Percentiles rank a stretch among this genome's conserved stretches.
Conservation (phyloP, 2,888 invertebrate genomes). For the Drosophila basisetae region DNA sequence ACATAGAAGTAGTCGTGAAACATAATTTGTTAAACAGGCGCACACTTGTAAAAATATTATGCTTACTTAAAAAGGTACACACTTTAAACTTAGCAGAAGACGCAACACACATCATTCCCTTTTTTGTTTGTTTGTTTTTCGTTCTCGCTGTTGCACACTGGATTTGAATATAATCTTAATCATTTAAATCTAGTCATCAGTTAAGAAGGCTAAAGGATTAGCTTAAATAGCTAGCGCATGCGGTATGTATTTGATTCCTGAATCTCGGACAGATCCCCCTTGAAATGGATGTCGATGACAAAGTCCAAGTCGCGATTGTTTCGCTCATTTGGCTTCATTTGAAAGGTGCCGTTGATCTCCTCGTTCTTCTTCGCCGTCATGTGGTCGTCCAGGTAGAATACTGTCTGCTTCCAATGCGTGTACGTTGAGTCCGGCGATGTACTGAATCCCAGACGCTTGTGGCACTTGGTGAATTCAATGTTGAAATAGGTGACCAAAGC, state of each 20-base stretch:
- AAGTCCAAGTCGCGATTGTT: conserved; percentile 99
- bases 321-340: conserved; percentile 97
- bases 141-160: conserved; percentile 65
- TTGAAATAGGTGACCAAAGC: conserved; percentile 99
- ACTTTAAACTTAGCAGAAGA: conserved; percentile 74
- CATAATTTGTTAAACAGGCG: conserved; percentile 67
- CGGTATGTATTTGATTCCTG: conserved; percentile 94
- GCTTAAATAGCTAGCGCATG: conserved; percentile 89
- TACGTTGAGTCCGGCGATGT: conserved; percentile 99
- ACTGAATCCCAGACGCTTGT: conserved; percentile 99
- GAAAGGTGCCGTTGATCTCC: conserved; percentile 95
- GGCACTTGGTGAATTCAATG: conserved; percentile 99
- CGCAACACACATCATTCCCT: conserved; percentile 62
- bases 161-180: conserved; percentile 65
- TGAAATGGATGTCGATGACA: conserved; percentile 95
- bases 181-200: conserved; percentile 60
- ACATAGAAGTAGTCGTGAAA: conserved; percentile 66
- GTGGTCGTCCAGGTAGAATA: conserved; percentile 98
- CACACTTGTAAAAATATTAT: conserved; percentile 67
- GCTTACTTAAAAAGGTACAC: conserved; percentile 75
- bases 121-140: neutral
- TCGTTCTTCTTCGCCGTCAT: conserved; percentile 98
- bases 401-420: conserved; percentile 99
- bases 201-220: conserved; percentile 43
- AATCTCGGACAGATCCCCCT: conserved; percentile 94